These are phyloP conservation scores for Platysternon megacephalum DNA, from an alignment of 2,113 vertebrate species.

Conservation along the genomic window DNA sequence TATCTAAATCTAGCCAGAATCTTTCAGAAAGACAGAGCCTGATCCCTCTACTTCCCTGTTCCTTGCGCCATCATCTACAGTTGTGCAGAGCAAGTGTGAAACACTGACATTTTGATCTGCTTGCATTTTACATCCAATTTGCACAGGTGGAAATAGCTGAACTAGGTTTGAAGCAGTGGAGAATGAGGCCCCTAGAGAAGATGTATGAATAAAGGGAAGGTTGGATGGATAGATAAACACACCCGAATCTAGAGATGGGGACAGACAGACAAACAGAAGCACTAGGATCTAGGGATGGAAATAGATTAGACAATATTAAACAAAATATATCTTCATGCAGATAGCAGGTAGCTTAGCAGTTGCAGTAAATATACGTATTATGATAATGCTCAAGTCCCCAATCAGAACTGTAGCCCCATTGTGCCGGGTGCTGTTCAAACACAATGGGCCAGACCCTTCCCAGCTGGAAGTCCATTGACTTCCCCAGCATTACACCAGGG, in stretches of 20 bases:
- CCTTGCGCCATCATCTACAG: neutral
- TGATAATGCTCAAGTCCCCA: neutral
- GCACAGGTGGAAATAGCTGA: neutral
- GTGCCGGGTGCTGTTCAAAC: neutral
- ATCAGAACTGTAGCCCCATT: neutral
- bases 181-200: neutral
- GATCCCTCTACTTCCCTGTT: neutral
- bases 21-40: rapidly evolving
- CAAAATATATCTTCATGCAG: neutral
- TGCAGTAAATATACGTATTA: neutral
- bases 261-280: neutral
- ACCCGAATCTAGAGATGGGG: neutral
- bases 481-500: neutral
- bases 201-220: neutral
- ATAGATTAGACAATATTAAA: neutral
- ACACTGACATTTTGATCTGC: rapidly evolving
- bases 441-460: neutral
- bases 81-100: neutral
- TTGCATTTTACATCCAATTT: neutral
- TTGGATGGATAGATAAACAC: neutral
- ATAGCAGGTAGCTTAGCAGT: neutral
- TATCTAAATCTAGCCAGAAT: neutral
- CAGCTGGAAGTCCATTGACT: neutral
- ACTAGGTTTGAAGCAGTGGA: neutral
- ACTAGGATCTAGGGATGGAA: neutral